Percentiles rank a stretch among this genome's conserved stretches.
These are phyloP conservation scores for Lipotes vexillifer DNA, from an alignment of 2,113 vertebrate genomes.

Conservation along the genomic window DNA sequence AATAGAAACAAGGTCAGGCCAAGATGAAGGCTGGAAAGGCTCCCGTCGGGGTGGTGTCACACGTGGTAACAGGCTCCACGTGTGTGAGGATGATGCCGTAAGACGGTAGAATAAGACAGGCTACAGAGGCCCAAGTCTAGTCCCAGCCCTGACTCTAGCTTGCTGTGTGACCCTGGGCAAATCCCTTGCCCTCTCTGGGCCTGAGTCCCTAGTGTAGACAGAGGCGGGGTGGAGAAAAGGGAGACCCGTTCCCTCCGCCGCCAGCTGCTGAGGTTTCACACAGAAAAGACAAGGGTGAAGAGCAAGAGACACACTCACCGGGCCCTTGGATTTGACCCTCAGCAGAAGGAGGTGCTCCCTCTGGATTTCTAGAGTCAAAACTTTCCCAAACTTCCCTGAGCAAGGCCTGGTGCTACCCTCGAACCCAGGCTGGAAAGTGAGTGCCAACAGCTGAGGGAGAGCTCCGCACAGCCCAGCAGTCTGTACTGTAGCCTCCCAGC, in stretches of 20 bases:
- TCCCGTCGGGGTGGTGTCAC: background rate
- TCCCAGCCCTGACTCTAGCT: background rate
- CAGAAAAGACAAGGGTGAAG: background rate
- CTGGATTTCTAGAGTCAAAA: background rate
- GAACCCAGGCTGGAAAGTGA: background rate
- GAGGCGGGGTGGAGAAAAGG: background rate
- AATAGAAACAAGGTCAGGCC: background rate
- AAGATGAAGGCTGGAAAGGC: background rate
- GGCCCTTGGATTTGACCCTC: background rate
- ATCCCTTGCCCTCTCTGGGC: background rate
- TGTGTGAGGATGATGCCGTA: too few species aligned
- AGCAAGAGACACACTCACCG: background rate
- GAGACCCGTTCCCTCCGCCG: background rate
- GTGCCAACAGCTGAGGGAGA: background rate
- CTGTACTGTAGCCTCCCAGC: background rate
- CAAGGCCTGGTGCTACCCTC: background rate
- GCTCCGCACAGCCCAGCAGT: background rate
- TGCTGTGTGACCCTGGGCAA: background rate
- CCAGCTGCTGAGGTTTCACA: background rate
- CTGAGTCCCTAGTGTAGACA: background rate
- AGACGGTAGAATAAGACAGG: background rate
- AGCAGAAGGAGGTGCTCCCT: background rate
- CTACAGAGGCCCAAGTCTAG: background rate
- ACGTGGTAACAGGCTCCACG: background rate
- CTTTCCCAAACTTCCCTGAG: background rate